These are phyloP conservation scores for Helicoverpa zea DNA, from an alignment of 1,140 invertebrate genomes.

Conservation along the genomic window DNA sequence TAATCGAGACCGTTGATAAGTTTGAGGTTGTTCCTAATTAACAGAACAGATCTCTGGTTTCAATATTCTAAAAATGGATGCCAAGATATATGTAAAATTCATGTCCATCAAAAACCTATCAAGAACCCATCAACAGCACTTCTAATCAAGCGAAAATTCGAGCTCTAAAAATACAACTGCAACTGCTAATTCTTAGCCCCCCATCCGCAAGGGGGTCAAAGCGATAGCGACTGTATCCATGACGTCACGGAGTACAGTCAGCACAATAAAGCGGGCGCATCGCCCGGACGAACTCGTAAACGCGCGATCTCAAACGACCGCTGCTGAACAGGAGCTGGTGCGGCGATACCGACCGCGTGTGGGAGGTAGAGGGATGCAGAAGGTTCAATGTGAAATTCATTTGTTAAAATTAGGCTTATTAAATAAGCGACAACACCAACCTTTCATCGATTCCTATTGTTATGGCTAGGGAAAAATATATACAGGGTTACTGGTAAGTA, in stretches of 20 bases:
- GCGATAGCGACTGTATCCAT: conserved; percentile 40
- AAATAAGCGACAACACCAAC: no score
- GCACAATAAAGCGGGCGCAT: conserved; percentile 47
- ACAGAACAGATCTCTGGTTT: no score
- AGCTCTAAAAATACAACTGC: neutral
- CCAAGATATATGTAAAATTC: no score
- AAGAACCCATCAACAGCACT: no score
- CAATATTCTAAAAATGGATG: no score
- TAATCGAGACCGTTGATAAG: no score
- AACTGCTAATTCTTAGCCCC: neutral
- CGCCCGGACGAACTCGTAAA: conserved; percentile 53
- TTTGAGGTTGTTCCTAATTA: no score
- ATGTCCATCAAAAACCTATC: no score
- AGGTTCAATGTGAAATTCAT: neutral
- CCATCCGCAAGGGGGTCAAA: conserved; percentile 12
- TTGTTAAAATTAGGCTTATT: no score
- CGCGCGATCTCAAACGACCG: conserved; percentile 50
- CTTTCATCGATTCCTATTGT: no score
- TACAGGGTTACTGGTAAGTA: no score
- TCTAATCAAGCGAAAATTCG: neutral
- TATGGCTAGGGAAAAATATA: no score
- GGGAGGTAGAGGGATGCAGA: neutral
- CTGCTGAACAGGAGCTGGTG: conserved; percentile 48
- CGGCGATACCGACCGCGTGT: conserved; percentile 38
- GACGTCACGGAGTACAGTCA: conserved; percentile 24